These are phyloP conservation scores for Montipora cactus DNA, from an alignment of 64 coral and sea anemone genomes.

Conservation along the genomic window DNA sequence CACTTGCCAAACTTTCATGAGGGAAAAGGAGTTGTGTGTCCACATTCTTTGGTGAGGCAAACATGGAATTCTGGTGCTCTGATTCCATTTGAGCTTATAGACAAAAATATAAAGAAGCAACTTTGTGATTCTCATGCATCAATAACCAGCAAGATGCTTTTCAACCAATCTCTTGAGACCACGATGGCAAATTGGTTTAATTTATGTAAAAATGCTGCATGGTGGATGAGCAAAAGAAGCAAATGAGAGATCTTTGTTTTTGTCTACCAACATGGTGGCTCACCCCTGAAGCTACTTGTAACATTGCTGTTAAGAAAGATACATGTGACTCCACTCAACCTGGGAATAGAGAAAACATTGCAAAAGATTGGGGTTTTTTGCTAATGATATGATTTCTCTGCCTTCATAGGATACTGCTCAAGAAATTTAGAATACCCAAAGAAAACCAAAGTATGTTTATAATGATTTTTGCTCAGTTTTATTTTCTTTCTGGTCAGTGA, in stretches of 20 bases:
- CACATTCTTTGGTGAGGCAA: conserved; percentile 92
- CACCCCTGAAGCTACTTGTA: too few relatives aligned
- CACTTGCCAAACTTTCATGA: conserved; percentile 88
- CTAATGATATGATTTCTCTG: neutral
- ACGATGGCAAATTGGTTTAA: too few relatives aligned
- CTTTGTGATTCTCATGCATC: too few relatives aligned
- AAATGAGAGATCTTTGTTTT: too few relatives aligned
- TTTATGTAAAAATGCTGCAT: too few relatives aligned
- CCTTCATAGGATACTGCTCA: conserved; percentile 81
- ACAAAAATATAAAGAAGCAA: neutral
- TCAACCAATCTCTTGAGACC: too few relatives aligned
- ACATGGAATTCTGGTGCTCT: neutral
- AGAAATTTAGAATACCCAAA: conserved; percentile 94
- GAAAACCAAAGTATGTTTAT: conserved; percentile 82
- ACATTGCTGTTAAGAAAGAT: too few relatives aligned
- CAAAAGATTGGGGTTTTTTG: neutral
- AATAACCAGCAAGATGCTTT: too few relatives aligned
- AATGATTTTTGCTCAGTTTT: neutral
- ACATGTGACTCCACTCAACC: too few relatives aligned
- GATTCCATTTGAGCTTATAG: neutral
- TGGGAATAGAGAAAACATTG: too few relatives aligned
- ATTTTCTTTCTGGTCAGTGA: neutral
- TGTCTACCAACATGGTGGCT: too few relatives aligned
- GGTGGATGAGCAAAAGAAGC: too few relatives aligned
- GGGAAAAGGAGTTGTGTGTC: conserved; percentile 94